These are phyloP conservation scores for Poeciliopsis occidentalis DNA, from an alignment of 2,113 vertebrate species.

Conservation along the genomic window DNA sequence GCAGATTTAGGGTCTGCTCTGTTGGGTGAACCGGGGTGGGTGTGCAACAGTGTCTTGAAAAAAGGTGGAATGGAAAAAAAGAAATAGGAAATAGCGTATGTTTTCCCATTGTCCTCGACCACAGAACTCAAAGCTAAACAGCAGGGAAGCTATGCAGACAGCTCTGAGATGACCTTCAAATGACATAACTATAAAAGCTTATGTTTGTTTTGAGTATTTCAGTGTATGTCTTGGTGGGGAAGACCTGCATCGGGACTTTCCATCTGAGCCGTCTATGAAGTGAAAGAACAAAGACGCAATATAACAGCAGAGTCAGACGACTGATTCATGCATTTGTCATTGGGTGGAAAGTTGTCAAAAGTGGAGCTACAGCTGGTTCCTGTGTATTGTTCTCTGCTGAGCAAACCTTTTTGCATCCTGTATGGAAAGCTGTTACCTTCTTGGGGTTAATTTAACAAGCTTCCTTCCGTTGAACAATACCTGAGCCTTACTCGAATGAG, in stretches of 20 bases:
- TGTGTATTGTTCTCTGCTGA: constrained; percentile 13
- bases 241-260: constrained; percentile 48
- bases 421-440: constrained; percentile 33
- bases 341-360: constrained; percentile 3
- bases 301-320: constrained; percentile 8
- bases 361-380: not conserved
- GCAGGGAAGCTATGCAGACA: constrained; percentile 24
- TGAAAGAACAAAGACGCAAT: constrained; percentile 25
- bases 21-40: not conserved
- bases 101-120: constrained; percentile 67
- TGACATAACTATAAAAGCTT: constrained; percentile 23
- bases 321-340: constrained; percentile 48
- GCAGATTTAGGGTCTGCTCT: constrained; percentile 50
- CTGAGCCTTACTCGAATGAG: constrained; percentile 49
- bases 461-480: constrained; percentile 58
- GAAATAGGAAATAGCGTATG: constrained; percentile 54
- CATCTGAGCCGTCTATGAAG: constrained; percentile 39
- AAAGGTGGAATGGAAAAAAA: constrained; percentile 50
- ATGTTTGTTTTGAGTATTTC: constrained; percentile 23
- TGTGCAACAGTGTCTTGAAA: constrained; percentile 14
- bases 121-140: constrained; percentile 36
- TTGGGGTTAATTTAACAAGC: constrained; percentile 54
- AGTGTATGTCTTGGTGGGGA: constrained; percentile 25
- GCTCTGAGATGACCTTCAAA: constrained; percentile 48
- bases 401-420: constrained; percentile 24